Percentiles rank a stretch among this genome's conserved stretches.
phyloP scores from a whole-genome alignment of 1,140 invertebrate species.

The Drosophila serrata region DNA sequence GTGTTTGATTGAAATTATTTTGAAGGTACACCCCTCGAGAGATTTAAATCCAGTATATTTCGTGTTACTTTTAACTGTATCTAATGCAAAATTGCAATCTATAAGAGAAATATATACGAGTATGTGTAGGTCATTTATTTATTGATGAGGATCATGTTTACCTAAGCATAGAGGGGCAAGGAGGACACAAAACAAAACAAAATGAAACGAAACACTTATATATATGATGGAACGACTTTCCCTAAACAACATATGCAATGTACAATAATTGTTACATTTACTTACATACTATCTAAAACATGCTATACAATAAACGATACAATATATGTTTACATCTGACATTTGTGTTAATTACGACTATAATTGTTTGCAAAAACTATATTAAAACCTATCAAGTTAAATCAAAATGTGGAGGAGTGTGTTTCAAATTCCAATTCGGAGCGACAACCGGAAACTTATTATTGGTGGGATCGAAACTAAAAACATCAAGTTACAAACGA shows the following conservation, averaged over 20 bases:
- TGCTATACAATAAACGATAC: conserved; percentile 55
- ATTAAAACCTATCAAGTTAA: conserved; percentile 68
- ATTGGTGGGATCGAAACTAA: conserved; percentile 41
- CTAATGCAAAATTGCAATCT: conserved; percentile 41
- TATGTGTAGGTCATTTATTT: conserved; percentile 20
- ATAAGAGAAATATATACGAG: conserved; percentile 30
- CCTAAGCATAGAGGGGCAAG: conserved; percentile 1
- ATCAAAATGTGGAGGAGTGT: conserved; percentile 39
- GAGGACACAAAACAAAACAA: conserved; percentile 18
- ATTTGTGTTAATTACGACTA: conserved; percentile 80
- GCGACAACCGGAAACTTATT: conserved; percentile 32
- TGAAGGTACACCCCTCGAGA: conserved; percentile 35
- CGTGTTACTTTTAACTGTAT: conserved; percentile 68
- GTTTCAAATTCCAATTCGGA: conserved; percentile 44
- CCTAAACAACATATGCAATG: conserved; percentile 40
- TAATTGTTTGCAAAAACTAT: conserved; percentile 78
- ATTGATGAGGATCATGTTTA: conserved; percentile 23
- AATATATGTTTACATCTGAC: conserved; percentile 58
- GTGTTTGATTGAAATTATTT: conserved; percentile 67
- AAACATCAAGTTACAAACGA: conserved; percentile 32
- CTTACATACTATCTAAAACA: conserved; percentile 46
- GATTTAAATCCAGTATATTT: conserved; percentile 67
- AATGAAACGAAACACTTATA: conserved; percentile 6
- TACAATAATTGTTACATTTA: conserved; percentile 51
- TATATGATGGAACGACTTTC: conserved; percentile 16